These are phyloP conservation scores for Hedya salicella DNA, from an alignment of 2,888 invertebrate species.

Conservation along the genomic window DNA sequence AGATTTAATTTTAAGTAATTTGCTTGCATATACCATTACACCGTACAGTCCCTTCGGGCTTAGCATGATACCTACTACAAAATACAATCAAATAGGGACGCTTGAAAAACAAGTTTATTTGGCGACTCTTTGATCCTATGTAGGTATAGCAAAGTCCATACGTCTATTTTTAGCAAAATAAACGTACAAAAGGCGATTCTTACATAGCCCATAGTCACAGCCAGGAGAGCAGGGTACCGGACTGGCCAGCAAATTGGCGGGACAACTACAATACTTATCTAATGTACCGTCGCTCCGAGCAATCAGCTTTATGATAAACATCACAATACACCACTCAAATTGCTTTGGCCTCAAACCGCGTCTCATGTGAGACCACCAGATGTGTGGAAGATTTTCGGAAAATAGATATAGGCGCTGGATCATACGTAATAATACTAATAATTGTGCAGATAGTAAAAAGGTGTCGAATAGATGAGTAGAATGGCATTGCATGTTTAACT, in stretches of 20 bases:
- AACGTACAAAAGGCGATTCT: slow-evolving; percentile 14
- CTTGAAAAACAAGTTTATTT: too few species aligned
- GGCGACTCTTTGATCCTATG: not conserved
- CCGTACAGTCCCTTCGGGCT: too few species aligned
- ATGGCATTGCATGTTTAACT: too few species aligned
- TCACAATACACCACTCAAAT: slow-evolving; percentile 38
- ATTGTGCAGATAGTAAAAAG: too few species aligned
- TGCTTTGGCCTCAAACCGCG: slow-evolving; percentile 40
- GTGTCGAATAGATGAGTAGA: too few species aligned
- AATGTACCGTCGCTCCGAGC: slow-evolving; percentile 32
- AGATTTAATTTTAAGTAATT: not conserved
- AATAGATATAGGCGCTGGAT: too few species aligned
- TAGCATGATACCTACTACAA: too few species aligned
- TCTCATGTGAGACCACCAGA: slow-evolving; percentile 8
- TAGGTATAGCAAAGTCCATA: not conserved
- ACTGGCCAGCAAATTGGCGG: slow-evolving; percentile 33
- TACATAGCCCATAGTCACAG: slow-evolving; percentile 6
- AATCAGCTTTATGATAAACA: slow-evolving; percentile 42
- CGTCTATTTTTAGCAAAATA: slow-evolving; percentile 21
- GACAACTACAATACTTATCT: slow-evolving; percentile 40
- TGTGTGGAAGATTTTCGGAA: not conserved
- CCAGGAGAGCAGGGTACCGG: slow-evolving; percentile 13
- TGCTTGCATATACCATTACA: too few species aligned
- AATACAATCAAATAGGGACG: too few species aligned
- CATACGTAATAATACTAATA: too few species aligned